A percentile compares a stretch with the other conserved stretches of the same genome.
Conservation (phyloP, 2,797 vertebrate genomes). For the Pangasius larnaudii region DNA sequence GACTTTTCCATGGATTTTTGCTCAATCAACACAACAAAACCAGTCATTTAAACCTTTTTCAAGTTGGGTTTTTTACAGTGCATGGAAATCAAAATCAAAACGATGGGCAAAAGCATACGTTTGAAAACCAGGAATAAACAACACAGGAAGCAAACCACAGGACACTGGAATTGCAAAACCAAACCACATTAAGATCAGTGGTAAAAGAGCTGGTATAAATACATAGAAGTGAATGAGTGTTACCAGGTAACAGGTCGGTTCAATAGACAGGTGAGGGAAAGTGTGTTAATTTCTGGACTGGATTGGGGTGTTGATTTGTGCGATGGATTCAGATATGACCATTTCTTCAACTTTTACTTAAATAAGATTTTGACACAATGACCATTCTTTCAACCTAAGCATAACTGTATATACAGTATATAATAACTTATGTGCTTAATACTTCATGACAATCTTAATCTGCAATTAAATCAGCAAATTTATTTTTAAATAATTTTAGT, state of each 20-base stretch:
- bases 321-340: background rate
- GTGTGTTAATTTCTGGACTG: too few relatives aligned
- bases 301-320: background rate
- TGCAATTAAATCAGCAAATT: background rate
- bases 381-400: background rate
- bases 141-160: background rate
- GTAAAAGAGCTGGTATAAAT: background rate
- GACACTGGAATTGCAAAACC: background rate
- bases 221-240: background rate
- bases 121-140: background rate
- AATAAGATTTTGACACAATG: background rate
- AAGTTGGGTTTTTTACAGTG: background rate
- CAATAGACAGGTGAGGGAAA: background rate
- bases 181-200: background rate
- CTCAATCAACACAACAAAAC: too few relatives aligned
- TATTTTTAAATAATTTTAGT: background rate
- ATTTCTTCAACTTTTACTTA: background rate
- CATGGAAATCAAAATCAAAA: background rate
- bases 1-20: too few relatives aligned
- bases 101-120: background rate
- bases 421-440: too few relatives aligned
- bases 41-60: too few relatives aligned
- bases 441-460: background rate
- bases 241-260: background rate
- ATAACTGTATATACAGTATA: too few relatives aligned